Base-by-base conservation (phyloP, 2,888 invertebrate genomes). In the Drepana falcataria region DNA sequence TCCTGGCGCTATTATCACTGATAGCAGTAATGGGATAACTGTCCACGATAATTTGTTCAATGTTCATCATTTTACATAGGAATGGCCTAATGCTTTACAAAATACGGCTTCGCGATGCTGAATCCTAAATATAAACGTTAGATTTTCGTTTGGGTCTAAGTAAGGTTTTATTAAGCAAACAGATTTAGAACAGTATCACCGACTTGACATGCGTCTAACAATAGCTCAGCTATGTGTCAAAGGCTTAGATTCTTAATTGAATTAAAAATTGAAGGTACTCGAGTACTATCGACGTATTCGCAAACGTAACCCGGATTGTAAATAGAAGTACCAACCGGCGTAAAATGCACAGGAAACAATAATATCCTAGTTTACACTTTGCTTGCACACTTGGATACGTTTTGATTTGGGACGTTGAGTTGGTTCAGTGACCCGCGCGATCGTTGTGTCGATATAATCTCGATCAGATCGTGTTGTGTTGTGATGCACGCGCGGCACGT, bases 351-450 rank as follows among this genome's bases (percentile, higher is more conserved):
- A 37, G 4, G 5, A 4, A 3, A 37, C 37, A 4, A 3, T 4
- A 4, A 5, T 37, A 4, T 37, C 37, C 37, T 37, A 37, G 37
- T 37, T 37, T 53, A 59, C 59, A 59, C 53, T 53, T 55, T 40
- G 49, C 5, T 49, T 4, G 33, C 59, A 65, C 66, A 44, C 44
- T 9, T 44, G 57, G 55, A 58, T 49, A 47, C 47, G 53, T 61
- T 59, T 55, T 63, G 64, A 67, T 68, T 69, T 62, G 5, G 61
- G 65, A 64, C 63, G 72, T 69, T 37, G 5, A 44, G 44, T 9
- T 44, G 44, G 44, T 44, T 69, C 75, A 68, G 70, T 71, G 74
- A 78, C 74, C 74, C 68, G 65, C 63, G 57, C 59, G 64, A 68
- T 72, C 64, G 71, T 60, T 59, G 53, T 64, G 63, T 66, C 53